Conservation (phyloP, 2,797 vertebrate species). For the Intellagama lesueurii region DNA sequence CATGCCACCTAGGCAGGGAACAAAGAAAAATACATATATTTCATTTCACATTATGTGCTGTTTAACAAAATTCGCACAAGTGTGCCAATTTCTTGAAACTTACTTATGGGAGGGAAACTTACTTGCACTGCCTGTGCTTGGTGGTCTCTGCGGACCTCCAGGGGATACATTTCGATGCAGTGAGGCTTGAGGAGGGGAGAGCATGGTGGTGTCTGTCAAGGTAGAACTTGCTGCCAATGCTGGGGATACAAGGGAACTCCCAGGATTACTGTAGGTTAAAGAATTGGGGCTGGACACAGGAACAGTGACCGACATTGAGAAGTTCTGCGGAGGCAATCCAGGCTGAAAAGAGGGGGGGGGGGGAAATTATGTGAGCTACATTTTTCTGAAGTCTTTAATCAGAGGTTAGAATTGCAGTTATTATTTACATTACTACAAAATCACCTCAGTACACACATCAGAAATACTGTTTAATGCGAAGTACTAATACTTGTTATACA, state of each 20-base stretch:
- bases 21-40: slow-evolving; percentile 15
- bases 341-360: slow-evolving; percentile 80
- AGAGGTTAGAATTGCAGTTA: neutral
- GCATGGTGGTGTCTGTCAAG: slow-evolving; percentile 92
- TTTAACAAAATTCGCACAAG: neutral
- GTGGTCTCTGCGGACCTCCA: slow-evolving; percentile 90
- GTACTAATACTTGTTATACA: neutral
- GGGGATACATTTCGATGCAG: slow-evolving; percentile 93
- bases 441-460: slow-evolving; percentile 24
- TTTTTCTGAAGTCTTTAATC: neutral
- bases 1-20: slow-evolving; percentile 86
- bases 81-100: neutral
- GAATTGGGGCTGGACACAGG: slow-evolving; percentile 94
- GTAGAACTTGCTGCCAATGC: slow-evolving; percentile 89
- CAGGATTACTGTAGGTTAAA: slow-evolving; percentile 91
- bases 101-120: neutral
- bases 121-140: slow-evolving; percentile 92
- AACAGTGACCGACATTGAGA: slow-evolving; percentile 98
- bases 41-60: neutral
- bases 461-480: slow-evolving; percentile 24
- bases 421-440: neutral
- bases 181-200: slow-evolving; percentile 90
- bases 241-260: slow-evolving; percentile 89
- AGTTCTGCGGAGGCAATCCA: slow-evolving; percentile 94
- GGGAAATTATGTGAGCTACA: slow-evolving; percentile 32